Percentiles rank a stretch among this genome's conserved stretches.
These are phyloP conservation scores for Serrognathus titanus DNA, from an alignment of 2,888 invertebrate species.

Conservation along the genomic window DNA sequence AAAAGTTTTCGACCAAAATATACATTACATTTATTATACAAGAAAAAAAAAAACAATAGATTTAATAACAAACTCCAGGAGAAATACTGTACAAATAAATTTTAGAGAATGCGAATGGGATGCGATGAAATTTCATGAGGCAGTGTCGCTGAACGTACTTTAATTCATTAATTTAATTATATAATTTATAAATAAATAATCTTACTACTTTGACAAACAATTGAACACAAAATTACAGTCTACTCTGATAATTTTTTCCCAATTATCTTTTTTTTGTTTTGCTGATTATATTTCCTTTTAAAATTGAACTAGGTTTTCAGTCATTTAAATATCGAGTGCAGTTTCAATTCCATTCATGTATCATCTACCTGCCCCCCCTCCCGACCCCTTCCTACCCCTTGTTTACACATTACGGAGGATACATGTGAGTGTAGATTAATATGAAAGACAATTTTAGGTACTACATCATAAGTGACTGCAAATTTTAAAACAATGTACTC, in stretches of 20 bases:
- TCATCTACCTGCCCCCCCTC: neutral
- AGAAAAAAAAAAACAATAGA: conserved; percentile 18
- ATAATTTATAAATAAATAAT: conserved; percentile 24
- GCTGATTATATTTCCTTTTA: neutral
- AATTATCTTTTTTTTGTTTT: neutral
- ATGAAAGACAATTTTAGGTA: neutral
- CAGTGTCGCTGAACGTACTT: conserved; percentile 15
- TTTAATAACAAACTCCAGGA: conserved; percentile 17
- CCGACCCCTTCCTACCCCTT: too few relatives aligned
- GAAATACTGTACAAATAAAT: conserved; percentile 13
- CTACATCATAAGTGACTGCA: neutral
- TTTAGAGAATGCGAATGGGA: conserved; percentile 11
- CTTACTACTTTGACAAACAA: conserved; percentile 14
- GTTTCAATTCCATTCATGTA: neutral
- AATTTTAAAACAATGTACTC: neutral
- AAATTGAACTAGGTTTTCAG: conserved; percentile 6
- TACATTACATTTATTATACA: conserved; percentile 21
- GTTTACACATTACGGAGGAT: too few relatives aligned
- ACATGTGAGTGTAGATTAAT: neutral
- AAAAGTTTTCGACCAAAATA: conserved; percentile 9
- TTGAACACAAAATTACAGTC: conserved; percentile 35
- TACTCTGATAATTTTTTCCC: conserved; percentile 22
- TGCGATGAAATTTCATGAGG: conserved; percentile 13
- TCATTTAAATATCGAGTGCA: neutral
- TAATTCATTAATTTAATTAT: conserved; percentile 12